Evolutionary conservation across 2,113 vertebrate genomes (phyloP), one percentile per base, ranked within the genome.

Genomic region (Rhea pennata): DNA sequence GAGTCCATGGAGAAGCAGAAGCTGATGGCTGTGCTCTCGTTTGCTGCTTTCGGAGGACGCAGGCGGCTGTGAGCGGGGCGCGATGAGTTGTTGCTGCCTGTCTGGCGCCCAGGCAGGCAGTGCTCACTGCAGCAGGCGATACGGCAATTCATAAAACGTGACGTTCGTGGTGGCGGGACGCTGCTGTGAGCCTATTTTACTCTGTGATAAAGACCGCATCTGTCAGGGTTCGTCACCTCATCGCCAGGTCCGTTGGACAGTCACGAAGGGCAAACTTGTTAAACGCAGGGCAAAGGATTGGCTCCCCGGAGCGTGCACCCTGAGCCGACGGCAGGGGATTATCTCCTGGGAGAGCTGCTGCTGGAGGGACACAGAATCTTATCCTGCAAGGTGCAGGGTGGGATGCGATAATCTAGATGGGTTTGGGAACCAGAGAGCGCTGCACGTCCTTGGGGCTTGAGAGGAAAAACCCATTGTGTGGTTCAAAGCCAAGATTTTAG

Each of bases 181-280:
- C 87, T 81, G 79, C 93, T 94, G 87, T 15, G 95, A 96, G 74
- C 69, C 95, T 87, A 1, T 96, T 97, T 94, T 87, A 72, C 79
- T 93, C 92, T 1, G 2, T 91, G 88, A 90, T 97, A 90, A 97
- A 97, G 92, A 87, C 65, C 92, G 66, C 90, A 82, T 84, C 88
- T 96, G 94, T 84, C 93, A 92, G 95, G 83, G 88, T 70, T 75
- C 88, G 64, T 61, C 71, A 91, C 77, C 83, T 93, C 11, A 0
- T 80, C 14, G 33, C 79, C 6, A 1, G 73, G 69, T 69, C 76
- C 39, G 7, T 74, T 5, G 66, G 90, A 93, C 78, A 90, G 67
- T 89, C 74, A 27, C 1, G 3, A 39, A 36, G 62, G 53, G 64
- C 83, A 89, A 71, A 5, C 56, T 73, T 59, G 12, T 86, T 88